A percentile compares a stretch with the other conserved stretches of the same genome.
Evolutionary conservation across 2,113 vertebrate species (phyloP).

Genomic region (Tursiops truncatus): DNA sequence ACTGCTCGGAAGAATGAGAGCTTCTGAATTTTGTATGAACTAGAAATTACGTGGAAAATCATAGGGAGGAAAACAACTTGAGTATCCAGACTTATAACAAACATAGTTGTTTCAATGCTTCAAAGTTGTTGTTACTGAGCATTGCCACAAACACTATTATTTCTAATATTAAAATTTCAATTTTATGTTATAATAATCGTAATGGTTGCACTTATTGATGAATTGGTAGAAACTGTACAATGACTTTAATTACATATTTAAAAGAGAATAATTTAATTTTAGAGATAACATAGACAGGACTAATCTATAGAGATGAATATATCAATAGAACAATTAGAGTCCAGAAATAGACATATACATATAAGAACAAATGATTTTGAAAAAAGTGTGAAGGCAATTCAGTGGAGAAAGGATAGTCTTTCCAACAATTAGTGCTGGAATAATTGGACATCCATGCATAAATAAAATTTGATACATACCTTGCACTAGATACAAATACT

Average conservation of each 20-base stretch:
- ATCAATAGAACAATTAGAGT: neutral
- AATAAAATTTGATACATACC: neutral
- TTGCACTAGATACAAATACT: neutral
- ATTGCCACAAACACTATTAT: neutral
- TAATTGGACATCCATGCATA: neutral
- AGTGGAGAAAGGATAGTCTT: neutral
- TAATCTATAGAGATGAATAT: neutral
- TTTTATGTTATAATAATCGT: neutral
- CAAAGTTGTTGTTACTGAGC: neutral
- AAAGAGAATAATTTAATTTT: neutral
- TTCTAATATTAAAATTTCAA: neutral
- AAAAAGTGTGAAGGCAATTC: neutral
- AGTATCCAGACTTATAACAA: neutral
- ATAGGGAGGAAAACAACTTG: neutral
- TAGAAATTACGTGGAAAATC: slow-evolving; percentile 33
- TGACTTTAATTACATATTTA: neutral
- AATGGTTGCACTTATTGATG: neutral
- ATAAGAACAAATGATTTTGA: neutral
- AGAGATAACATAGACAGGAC: neutral
- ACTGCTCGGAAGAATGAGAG: neutral
- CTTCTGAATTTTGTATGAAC: slow-evolving; percentile 66
- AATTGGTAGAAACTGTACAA: neutral
- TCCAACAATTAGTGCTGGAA: neutral
- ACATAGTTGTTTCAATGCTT: neutral
- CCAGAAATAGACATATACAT: neutral